These are phyloP conservation scores for Metalampra italica DNA, from an alignment of 2,888 invertebrate species.

Conservation along the genomic window DNA sequence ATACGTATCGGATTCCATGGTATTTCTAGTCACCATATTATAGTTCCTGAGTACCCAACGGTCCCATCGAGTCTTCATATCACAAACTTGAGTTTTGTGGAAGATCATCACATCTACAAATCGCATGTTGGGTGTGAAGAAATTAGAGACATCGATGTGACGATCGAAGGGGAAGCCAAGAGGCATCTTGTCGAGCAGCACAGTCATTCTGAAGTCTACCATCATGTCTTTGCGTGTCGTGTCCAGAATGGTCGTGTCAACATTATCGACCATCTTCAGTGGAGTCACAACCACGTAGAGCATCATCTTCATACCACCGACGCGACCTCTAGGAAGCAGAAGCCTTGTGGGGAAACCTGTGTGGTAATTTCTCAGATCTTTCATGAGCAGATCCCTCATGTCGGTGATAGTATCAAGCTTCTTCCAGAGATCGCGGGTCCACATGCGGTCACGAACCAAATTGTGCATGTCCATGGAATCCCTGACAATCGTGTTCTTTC, in stretches of 20 bases:
- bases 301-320: slow-evolving; percentile 82
- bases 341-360: slow-evolving; percentile 85
- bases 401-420: slow-evolving; percentile 77
- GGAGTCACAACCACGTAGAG: slow-evolving; percentile 81
- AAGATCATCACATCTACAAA: slow-evolving; percentile 82
- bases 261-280: slow-evolving; percentile 60
- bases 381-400: slow-evolving; percentile 45
- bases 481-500: slow-evolving; percentile 81
- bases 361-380: slow-evolving; percentile 66
- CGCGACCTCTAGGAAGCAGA: slow-evolving; percentile 83
- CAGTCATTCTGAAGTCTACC: slow-evolving; percentile 56
- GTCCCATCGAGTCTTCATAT: slow-evolving; percentile 66
- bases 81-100: slow-evolving; percentile 75
- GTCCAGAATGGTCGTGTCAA: slow-evolving; percentile 53
- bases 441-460: slow-evolving; percentile 81
- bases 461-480: slow-evolving; percentile 82
- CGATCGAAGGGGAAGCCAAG: slow-evolving; percentile 88
- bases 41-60: slow-evolving; percentile 57
- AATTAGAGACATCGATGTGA: slow-evolving; percentile 75
- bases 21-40: slow-evolving; percentile 42
- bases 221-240: slow-evolving; percentile 63
- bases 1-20: slow-evolving; percentile 41
- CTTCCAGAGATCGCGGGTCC: slow-evolving; percentile 81
- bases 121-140: slow-evolving; percentile 83
- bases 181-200: slow-evolving; percentile 79